Conservation (phyloP, 2,113 vertebrate species). For the Scomber japonicus region DNA sequence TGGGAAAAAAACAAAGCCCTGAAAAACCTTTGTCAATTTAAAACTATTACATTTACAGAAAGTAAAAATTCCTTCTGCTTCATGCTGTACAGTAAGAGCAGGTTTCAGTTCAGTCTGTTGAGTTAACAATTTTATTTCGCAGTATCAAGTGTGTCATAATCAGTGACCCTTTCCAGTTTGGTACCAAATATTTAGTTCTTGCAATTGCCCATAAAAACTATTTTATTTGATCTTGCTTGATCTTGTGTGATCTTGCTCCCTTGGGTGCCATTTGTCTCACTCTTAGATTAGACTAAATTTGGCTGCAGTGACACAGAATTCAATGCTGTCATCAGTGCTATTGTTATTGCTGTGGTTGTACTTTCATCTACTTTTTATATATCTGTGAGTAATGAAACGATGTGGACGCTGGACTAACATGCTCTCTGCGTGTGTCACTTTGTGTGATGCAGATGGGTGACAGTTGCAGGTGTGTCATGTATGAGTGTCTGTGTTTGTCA, state of each 20-base stretch:
- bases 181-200: background rate
- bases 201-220: background rate
- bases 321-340: conserved; percentile 15
- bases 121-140: background rate
- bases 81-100: too few relatives aligned
- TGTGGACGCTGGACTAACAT: background rate
- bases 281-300: conserved; percentile 33
- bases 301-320: conserved; percentile 28
- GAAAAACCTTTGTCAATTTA: background rate
- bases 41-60: background rate
- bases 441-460: conserved; percentile 14
- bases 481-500: conserved; percentile 26
- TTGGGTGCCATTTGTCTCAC: background rate
- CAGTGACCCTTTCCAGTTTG: too few relatives aligned
- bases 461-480: conserved; percentile 39
- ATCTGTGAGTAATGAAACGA: conserved; percentile 2
- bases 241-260: conserved; percentile 7
- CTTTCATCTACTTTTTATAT: conserved; percentile 1
- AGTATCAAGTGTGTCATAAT: too few relatives aligned
- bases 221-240: too few relatives aligned
- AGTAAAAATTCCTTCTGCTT: too few relatives aligned
- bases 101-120: background rate
- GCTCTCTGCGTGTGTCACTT: background rate
- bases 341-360: conserved; percentile 13
- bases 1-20: background rate